phyloP scores from a whole-genome alignment of 1,140 invertebrate genomes.

The Hyles vespertilio region DNA sequence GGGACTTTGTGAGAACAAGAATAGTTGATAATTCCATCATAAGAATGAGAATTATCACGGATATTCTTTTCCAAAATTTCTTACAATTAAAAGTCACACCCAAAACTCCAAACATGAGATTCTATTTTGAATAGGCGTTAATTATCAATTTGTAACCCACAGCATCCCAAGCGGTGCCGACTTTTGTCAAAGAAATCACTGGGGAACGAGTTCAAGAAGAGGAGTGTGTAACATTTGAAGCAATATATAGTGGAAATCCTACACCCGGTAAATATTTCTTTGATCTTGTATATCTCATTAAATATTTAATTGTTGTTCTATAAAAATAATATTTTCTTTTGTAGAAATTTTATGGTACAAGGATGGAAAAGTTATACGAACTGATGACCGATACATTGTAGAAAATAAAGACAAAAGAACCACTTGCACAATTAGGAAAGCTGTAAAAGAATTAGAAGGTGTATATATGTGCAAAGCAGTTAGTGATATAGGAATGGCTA shows the following conservation, averaged over 20 bases:
- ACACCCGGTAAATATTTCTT: constrained; percentile 80
- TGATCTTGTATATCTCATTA: too few species aligned
- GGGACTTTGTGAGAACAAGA: too few species aligned
- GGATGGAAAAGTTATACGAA: constrained; percentile 87
- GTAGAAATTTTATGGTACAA: constrained; percentile 93
- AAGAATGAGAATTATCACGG: too few species aligned
- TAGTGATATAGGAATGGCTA: constrained; percentile 87
- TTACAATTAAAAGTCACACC: too few species aligned
- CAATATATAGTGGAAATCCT: constrained; percentile 88
- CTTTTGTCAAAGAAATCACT: constrained; percentile 87
- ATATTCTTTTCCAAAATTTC: too few species aligned
- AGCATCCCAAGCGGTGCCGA: constrained; percentile 87
- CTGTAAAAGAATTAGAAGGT: constrained; percentile 84
- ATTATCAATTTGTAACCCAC: constrained; percentile 29
- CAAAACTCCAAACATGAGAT: too few species aligned
- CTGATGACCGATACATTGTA: constrained; percentile 82
- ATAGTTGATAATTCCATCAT: too few species aligned
- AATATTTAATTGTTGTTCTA: too few species aligned
- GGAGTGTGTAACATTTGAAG: constrained; percentile 85
- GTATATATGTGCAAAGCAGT: constrained; percentile 91
- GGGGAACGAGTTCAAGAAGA: constrained; percentile 84
- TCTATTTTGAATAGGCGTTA: too few species aligned
- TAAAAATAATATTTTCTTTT: constrained; percentile 34
- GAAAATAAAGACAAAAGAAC: constrained; percentile 85
- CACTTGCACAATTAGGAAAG: constrained; percentile 82